phyloP scores from a whole-genome alignment of 2,888 invertebrate genomes.

The Drosophila leonis region DNA sequence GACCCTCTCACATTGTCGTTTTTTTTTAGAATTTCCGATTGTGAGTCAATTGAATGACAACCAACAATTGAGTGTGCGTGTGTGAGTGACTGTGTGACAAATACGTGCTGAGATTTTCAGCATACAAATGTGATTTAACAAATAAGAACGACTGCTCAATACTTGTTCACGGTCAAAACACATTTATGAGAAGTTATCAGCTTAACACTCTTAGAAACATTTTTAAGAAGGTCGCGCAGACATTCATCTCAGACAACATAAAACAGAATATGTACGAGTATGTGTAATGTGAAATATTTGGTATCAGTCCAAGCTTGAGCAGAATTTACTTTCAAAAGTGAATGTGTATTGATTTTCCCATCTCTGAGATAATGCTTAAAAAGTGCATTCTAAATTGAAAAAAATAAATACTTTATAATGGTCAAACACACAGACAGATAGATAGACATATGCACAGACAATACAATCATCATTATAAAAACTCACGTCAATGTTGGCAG shows the following conservation, averaged over 20 bases:
- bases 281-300: neutral
- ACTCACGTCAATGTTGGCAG: constrained; percentile 45
- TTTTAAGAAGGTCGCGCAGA: neutral
- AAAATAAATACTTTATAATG: neutral
- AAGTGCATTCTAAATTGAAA: constrained; percentile 1
- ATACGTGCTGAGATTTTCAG: constrained; percentile 33
- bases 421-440: neutral
- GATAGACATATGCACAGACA: neutral
- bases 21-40: constrained; percentile 67
- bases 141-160: neutral
- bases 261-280: neutral
- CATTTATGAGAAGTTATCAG: constrained; percentile 4
- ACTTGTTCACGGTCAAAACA: neutral
- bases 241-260: neutral
- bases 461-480: neutral
- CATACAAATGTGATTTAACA: constrained; percentile 25
- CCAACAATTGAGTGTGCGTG: constrained; percentile 11
- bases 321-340: neutral
- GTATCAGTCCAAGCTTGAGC: neutral
- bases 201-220: neutral
- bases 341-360: neutral
- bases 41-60: constrained; percentile 79
- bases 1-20: constrained; percentile 13
- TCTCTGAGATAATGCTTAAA: neutral
- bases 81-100: constrained; percentile 31